Base-by-base conservation (phyloP, 1,140 invertebrate genomes). In the Drosophila nebulosa region DNA sequence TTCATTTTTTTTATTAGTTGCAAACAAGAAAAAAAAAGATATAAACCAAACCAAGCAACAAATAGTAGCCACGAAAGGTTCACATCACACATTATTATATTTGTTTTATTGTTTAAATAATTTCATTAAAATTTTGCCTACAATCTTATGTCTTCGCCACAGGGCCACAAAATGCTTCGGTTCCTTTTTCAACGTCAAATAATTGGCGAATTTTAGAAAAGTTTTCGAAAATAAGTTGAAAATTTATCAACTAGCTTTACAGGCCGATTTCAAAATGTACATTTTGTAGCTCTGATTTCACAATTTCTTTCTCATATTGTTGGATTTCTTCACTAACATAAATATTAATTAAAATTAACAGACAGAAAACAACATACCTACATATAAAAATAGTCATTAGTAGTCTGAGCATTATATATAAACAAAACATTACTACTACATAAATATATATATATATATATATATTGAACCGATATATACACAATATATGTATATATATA, bases 331-430 rank as follows among this genome's bases (percentile, higher is more conserved):
- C 46, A 70, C 36, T 36, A 30, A 60, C 35, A 59, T 57, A 64
- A 39, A 69, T 36, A 68, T 62, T 21, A 58, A 61, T 53, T 55
- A 24, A 65, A 50, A 46, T 32, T 62, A 60, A 39, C 51, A 79
- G 21, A 67, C 59, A 64, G 16, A 46, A 46, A 42, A 46, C 16
- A 46, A 46, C 51, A 78, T 64, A 72, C 65, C 61, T 65, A 74
- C 79, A 80, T 79, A 64, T 70, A 74, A 68, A 79, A 79, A 88
- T 88, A 86, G 84, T 88, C 70, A 75, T 78, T 69, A 67, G 78
- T 85, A 85, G 81, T 85, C 83, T 86, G 81, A 85, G 78, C 59
- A 76, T 74, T 78, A 80, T 51, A 63, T 6, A 63, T 55, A 46
- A 56, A 61, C 9, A 73, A 66, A 57, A 69, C 39, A 69, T 58